Conservation (phyloP, 2,888 invertebrate species). For the Galerucella nymphaeae region DNA sequence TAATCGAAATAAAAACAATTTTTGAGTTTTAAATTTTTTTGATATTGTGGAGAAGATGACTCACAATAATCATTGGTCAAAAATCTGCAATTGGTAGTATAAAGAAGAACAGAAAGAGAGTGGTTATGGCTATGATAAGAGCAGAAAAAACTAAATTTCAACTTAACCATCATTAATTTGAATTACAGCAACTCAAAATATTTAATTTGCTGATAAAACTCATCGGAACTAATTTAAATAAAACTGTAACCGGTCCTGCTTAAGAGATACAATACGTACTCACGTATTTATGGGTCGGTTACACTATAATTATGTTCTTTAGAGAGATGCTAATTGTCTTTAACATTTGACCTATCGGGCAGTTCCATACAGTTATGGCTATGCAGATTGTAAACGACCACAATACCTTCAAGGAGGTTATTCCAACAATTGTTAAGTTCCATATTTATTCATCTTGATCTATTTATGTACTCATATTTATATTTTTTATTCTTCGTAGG, state of each 20-base stretch:
- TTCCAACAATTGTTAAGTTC: conserved; percentile 24
- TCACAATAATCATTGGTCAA: no score
- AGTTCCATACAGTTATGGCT: conserved; percentile 25
- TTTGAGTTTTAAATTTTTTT: neutral
- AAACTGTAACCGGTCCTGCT: neutral
- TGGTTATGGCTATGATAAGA: no score
- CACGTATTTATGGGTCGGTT: conserved; percentile 44
- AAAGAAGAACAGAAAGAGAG: no score
- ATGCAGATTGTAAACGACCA: conserved; percentile 10
- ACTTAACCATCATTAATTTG: no score
- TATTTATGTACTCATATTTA: conserved; percentile 11
- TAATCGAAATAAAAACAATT: neutral
- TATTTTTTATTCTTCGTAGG: no score
- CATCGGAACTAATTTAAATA: neutral
- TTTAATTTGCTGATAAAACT: no score
- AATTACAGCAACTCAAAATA: no score
- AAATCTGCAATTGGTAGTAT: no score
- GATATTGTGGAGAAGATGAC: no score
- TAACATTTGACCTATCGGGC: conserved; percentile 45
- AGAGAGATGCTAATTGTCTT: conserved; percentile 45
- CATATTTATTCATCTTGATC: conserved; percentile 21
- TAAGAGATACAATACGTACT: conserved; percentile 37
- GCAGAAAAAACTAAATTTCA: no score
- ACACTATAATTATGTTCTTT: conserved; percentile 50
- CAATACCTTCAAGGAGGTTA: conserved; percentile 2